These are phyloP conservation scores for Elysia chlorotica DNA, from an alignment of 1,140 invertebrate species.

Conservation along the genomic window DNA sequence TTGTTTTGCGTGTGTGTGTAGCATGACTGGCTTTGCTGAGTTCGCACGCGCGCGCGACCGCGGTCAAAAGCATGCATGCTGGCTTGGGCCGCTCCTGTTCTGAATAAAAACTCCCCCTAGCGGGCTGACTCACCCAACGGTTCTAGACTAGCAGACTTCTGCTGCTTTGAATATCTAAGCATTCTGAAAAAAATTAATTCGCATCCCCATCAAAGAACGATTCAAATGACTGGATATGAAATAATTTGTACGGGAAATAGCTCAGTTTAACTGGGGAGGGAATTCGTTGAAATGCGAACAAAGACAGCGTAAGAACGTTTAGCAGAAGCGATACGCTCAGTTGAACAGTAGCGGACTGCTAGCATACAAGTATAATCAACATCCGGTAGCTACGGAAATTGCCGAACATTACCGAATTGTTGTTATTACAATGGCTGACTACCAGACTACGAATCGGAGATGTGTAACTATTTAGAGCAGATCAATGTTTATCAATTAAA, in stretches of 20 bases:
- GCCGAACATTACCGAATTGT: constrained; percentile 36
- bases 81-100: constrained; percentile 3
- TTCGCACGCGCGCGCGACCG: neutral
- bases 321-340: neutral
- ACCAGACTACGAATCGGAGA: constrained; percentile 36
- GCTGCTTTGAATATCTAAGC: neutral
- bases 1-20: neutral
- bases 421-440: constrained; percentile 53
- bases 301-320: neutral
- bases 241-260: too few relatives aligned
- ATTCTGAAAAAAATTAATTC: neutral
- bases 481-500: too few relatives aligned
- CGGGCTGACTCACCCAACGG: constrained; percentile 2
- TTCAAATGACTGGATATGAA: too few relatives aligned
- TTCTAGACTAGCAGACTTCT: neutral
- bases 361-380: constrained; percentile 30
- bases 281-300: neutral
- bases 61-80: neutral
- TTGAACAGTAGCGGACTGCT: neutral
- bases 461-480: too few relatives aligned
- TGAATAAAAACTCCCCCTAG: constrained; percentile 18
- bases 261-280: neutral
- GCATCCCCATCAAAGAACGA: neutral
- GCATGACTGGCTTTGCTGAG: neutral
- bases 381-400: constrained; percentile 41